Conservation (phyloP, 2,888 invertebrate species). For the Macroteleia sp. region DNA sequence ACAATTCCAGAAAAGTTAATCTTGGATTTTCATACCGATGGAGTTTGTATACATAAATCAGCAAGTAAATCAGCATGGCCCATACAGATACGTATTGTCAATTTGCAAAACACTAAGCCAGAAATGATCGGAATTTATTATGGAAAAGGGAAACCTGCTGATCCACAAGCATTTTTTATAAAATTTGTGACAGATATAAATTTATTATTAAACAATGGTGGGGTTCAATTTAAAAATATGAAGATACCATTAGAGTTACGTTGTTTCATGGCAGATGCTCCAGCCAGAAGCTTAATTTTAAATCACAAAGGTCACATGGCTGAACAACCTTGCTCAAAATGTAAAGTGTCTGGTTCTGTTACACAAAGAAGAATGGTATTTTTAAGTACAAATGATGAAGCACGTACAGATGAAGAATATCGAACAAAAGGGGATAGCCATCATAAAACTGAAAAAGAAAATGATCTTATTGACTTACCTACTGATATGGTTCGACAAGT, state of each 20-base stretch:
- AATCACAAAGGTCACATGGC: conserved; percentile 47
- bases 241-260: conserved; percentile 16
- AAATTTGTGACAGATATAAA: conserved; percentile 10
- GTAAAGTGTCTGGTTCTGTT: conserved; percentile 6
- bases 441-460: conserved; percentile 35
- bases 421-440: conserved; percentile 30
- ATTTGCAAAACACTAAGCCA: conserved; percentile 1
- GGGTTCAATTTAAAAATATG: conserved; percentile 1
- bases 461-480: conserved; percentile 40
- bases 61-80: conserved; percentile 13
- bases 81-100: conserved; percentile 13
- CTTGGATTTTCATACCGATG: conserved; percentile 12
- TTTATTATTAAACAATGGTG: conserved; percentile 5
- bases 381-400: neutral
- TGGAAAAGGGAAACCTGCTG: conserved; percentile 5
- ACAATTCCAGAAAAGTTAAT: neutral
- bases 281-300: conserved; percentile 27
- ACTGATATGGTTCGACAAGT: conserved; percentile 54
- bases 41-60: conserved; percentile 13
- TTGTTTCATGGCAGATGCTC: conserved; percentile 39
- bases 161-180: conserved; percentile 10
- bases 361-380: conserved; percentile 16
- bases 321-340: conserved; percentile 22
- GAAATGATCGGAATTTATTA: conserved; percentile 21
- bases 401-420: conserved; percentile 20